A percentile compares a stretch with the other conserved stretches of the same genome.
Evolutionary conservation across 1,140 invertebrate species (phyloP).

Genomic region (Drosophila auraria): DNA sequence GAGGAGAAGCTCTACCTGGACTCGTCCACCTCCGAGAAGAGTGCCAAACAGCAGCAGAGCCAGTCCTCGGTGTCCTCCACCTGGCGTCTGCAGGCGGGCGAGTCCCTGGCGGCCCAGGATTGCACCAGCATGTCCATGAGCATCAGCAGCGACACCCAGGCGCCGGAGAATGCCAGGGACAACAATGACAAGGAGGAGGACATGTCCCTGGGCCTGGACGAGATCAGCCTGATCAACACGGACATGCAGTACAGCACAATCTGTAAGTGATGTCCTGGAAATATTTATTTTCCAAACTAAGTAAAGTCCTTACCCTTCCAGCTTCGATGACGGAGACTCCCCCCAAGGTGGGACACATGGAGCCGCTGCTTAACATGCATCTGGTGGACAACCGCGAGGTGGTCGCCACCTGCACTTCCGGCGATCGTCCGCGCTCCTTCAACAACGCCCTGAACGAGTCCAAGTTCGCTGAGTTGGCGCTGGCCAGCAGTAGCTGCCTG

Average conservation of each 20-base stretch:
- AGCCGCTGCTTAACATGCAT: constrained; percentile 65
- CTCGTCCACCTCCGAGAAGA: constrained; percentile 82
- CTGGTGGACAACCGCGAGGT: constrained; percentile 67
- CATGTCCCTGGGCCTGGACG: constrained; percentile 70
- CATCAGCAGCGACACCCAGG: constrained; percentile 86
- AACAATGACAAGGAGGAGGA: constrained; percentile 55
- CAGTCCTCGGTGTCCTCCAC: constrained; percentile 86
- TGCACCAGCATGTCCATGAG: constrained; percentile 87
- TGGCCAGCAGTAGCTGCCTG: constrained; percentile 89
- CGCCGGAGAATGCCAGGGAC: constrained; percentile 16
- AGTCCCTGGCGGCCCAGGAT: constrained; percentile 88
- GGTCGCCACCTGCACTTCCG: constrained; percentile 11
- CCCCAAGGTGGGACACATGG: constrained; percentile 40
- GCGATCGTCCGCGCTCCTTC: constrained; percentile 84
- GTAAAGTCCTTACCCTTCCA: background rate
- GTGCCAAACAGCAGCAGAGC: constrained; percentile 85
- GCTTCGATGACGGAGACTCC: constrained; percentile 74
- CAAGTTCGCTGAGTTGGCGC: constrained; percentile 91
- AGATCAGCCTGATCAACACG: constrained; percentile 70
- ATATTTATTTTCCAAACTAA: background rate
- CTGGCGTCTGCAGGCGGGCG: constrained; percentile 87
- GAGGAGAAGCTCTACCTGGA: constrained; percentile 84
- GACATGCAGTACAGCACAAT: constrained; percentile 79
- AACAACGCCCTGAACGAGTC: constrained; percentile 88
- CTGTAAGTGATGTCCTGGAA: constrained; percentile 52